Base-by-base conservation (phyloP, 1,140 invertebrate species). In the Pogonomyrmex barbatus region DNA sequence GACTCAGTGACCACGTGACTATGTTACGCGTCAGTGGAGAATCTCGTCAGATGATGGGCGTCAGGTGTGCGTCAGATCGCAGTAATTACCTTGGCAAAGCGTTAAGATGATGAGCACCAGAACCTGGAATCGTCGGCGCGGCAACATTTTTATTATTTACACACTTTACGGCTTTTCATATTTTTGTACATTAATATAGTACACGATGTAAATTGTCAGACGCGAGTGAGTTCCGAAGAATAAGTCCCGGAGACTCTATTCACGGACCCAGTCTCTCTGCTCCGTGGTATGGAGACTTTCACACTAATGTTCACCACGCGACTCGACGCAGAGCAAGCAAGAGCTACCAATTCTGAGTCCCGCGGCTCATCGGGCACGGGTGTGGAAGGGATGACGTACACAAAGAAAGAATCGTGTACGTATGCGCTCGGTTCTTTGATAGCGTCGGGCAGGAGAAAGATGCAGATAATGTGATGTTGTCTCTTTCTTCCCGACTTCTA, bases 1-100 rank as follows among this genome's bases (percentile, higher is more conserved):
- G 89, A 90, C 89, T 90, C 89, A 90, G 78, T 78, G 71, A 1
- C 77, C 88, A 90, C 77, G 88, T 90, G 82, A 88, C 33, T 4
- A 50, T 4, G 65, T 68, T 86, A 85, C 79, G 56, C 47, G 36
- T 70, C 56, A 62, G 36, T 12, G 39, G n/a, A 68, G 24, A 14
- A 73, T 33, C 42, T 50, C 10, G 39, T 36, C 8, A n/a, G 9
- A 47, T 42, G 24, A 79, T 47, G 10, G 24, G 70, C 30, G 30
- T 10, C 14, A 56, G 30, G 42, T 67, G 52, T 75, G 39, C 6
- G 60, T 54, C 65, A 45, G 65, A 17, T 47, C 2, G 30, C n/a
- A 17, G 50, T 65, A 58, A 84, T 87, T 90, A 90, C 89, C 89
- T 89, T 33, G n/a, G 12, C n/a, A 65, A 0, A 79, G 17, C 17